phyloP scores from a whole-genome alignment of 2,113 vertebrate genomes.

The Nanorana parkeri region DNA sequence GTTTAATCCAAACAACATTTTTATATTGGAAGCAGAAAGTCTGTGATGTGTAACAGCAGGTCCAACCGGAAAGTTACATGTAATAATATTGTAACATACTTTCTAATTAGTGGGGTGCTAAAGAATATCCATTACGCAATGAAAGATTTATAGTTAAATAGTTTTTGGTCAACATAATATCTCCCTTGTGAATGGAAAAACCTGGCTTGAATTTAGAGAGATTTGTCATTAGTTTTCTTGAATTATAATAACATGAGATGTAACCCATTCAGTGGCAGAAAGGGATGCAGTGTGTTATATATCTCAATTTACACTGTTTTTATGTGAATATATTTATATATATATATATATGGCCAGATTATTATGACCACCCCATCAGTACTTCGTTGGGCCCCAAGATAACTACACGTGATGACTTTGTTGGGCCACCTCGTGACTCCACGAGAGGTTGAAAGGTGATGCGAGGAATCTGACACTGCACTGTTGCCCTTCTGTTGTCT shows the following conservation, averaged over 20 bases:
- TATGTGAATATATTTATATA: no score
- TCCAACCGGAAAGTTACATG: not conserved
- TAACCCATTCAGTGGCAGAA: conserved; percentile 19
- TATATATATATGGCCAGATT: no score
- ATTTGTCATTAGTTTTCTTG: conserved; percentile 48
- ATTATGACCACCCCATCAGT: no score
- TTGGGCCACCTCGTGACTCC: no score
- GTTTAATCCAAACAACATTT: not conserved
- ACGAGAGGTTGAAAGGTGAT: no score
- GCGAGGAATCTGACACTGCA: no score
- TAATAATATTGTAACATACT: conserved; percentile 25
- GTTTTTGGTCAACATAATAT: conserved; percentile 49
- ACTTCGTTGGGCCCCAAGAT: no score
- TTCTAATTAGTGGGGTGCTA: conserved; percentile 31
- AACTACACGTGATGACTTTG: no score
- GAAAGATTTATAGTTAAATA: conserved; percentile 52
- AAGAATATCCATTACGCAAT: conserved; percentile 38
- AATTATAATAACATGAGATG: conserved; percentile 13
- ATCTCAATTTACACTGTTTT: not conserved
- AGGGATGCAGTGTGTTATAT: not conserved
- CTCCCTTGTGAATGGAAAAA: conserved; percentile 33
- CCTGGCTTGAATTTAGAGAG: conserved; percentile 32
- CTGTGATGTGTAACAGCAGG: not conserved
- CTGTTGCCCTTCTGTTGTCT: no score
- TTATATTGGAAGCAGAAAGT: not conserved